These are phyloP conservation scores for Rhinophrynus dorsalis DNA, from an alignment of 2,797 vertebrate genomes.

Conservation along the genomic window DNA sequence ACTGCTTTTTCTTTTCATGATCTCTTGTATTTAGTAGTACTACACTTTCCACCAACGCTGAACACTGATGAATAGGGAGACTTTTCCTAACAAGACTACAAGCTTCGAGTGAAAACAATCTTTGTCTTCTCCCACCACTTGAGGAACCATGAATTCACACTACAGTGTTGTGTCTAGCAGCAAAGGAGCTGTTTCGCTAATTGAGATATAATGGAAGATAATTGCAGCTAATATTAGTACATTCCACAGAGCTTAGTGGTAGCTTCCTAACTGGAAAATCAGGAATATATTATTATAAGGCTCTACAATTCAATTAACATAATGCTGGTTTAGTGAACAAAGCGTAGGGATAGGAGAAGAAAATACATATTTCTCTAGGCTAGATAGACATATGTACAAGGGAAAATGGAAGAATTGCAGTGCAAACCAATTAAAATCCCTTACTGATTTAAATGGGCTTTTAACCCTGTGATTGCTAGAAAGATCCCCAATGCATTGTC, in stretches of 20 bases:
- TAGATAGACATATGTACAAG: too few relatives aligned
- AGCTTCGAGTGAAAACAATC: constrained; percentile 14
- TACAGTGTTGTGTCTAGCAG: constrained; percentile 28
- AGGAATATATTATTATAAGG: constrained; percentile 37
- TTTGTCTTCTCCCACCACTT: constrained; percentile 1
- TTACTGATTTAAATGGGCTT: too few relatives aligned
- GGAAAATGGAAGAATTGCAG: too few relatives aligned
- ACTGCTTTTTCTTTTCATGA: too few relatives aligned
- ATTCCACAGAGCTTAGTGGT: constrained; percentile 34
- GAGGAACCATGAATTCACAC: constrained; percentile 23
- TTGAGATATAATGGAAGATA: constrained; percentile 46
- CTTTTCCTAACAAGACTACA: constrained; percentile 10
- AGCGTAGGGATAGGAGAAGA: too few relatives aligned
- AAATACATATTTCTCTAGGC: too few relatives aligned
- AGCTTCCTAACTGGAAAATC: constrained; percentile 26
- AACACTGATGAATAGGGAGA: neutral
- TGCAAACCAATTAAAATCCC: too few relatives aligned
- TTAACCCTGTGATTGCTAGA: too few relatives aligned
- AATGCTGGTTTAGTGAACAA: too few relatives aligned
- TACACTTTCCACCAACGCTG: neutral
- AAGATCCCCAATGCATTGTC: too few relatives aligned
- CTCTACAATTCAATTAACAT: constrained; percentile 28
- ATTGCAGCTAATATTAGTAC: constrained; percentile 47
- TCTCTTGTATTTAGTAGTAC: too few relatives aligned
- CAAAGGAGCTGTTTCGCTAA: constrained; percentile 39